These are phyloP conservation scores for Celastrina argiolus DNA, from an alignment of 2,888 invertebrate genomes.

Conservation along the genomic window DNA sequence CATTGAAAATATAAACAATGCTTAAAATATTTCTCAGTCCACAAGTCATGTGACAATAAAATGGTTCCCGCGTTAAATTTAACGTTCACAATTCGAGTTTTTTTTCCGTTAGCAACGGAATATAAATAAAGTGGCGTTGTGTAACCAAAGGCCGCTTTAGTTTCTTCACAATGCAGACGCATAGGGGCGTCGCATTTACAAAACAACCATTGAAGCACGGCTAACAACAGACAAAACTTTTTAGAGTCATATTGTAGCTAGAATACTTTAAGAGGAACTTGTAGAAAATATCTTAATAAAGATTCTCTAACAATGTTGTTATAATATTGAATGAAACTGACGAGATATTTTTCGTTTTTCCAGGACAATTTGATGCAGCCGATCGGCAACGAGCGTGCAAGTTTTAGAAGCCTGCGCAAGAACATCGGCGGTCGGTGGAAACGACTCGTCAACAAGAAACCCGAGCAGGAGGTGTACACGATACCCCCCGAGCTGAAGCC, in stretches of 20 bases:
- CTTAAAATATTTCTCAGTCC: conserved; percentile 12
- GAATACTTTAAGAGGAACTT: background rate
- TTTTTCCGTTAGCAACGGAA: conserved; percentile 48
- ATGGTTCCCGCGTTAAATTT: conserved; percentile 38
- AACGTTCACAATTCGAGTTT: conserved; percentile 40
- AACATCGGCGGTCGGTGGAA: conserved; percentile 92
- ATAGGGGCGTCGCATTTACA: conserved; percentile 51
- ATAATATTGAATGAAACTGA: conserved; percentile 27
- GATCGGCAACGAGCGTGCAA: conserved; percentile 83
- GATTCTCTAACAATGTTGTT: background rate
- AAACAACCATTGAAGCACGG: conserved; percentile 41
- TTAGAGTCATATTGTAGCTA: background rate
- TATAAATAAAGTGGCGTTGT: conserved; percentile 56
- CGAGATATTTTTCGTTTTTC: conserved; percentile 58
- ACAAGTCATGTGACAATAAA: conserved; percentile 32
- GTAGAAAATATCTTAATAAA: background rate
- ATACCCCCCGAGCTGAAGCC: conserved; percentile 92
- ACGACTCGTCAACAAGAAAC: conserved; percentile 90
- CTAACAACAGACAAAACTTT: conserved; percentile 4
- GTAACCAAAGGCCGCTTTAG: conserved; percentile 52
- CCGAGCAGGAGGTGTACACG: conserved; percentile 87
- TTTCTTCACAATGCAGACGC: conserved; percentile 49
- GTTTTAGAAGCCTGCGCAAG: conserved; percentile 90
- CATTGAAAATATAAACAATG: conserved; percentile 16
- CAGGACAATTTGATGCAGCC: conserved; percentile 89